These are phyloP conservation scores for Bujurquina vittata DNA, from an alignment of 2,113 vertebrate species.

Conservation along the genomic window DNA sequence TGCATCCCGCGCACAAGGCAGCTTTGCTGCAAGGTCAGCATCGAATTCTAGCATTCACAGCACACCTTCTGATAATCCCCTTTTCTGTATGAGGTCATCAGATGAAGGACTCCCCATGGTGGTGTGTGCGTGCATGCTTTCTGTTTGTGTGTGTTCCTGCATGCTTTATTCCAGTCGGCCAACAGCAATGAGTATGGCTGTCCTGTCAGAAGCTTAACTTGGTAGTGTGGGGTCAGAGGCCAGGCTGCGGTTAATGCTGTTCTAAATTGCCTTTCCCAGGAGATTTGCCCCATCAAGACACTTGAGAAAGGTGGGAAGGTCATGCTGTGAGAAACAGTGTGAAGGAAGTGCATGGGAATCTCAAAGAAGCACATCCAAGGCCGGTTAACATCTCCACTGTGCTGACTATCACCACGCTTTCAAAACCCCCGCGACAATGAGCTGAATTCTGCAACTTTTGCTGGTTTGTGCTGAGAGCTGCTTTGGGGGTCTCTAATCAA, in stretches of 20 bases:
- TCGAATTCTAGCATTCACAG: conserved; percentile 46
- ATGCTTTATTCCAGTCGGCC: conserved; percentile 26
- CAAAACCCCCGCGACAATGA: conserved; percentile 10
- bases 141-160: conserved; percentile 14
- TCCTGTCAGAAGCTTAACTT: conserved; percentile 60
- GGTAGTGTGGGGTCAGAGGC: conserved; percentile 58
- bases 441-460: not conserved
- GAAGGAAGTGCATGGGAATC: conserved; percentile 22
- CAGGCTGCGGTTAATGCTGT: conserved; percentile 65
- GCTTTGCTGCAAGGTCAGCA: conserved; percentile 53
- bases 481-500: not conserved
- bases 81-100: conserved; percentile 55
- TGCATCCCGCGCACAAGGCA: conserved; percentile 3
- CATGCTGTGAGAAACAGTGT: conserved; percentile 36
- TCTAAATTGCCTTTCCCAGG: conserved; percentile 75
- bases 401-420: conserved; percentile 13
- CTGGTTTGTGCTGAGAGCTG: not conserved
- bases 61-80: conserved; percentile 56
- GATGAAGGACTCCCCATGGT: conserved; percentile 50
- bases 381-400: conserved; percentile 22
- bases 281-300: conserved; percentile 58
- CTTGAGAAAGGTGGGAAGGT: conserved; percentile 65
- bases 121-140: conserved; percentile 28
- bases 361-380: conserved; percentile 7
- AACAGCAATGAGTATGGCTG: conserved; percentile 27